phyloP scores from a whole-genome alignment of 2,113 vertebrate genomes.

The Pangasianodon hypophthalmus region DNA sequence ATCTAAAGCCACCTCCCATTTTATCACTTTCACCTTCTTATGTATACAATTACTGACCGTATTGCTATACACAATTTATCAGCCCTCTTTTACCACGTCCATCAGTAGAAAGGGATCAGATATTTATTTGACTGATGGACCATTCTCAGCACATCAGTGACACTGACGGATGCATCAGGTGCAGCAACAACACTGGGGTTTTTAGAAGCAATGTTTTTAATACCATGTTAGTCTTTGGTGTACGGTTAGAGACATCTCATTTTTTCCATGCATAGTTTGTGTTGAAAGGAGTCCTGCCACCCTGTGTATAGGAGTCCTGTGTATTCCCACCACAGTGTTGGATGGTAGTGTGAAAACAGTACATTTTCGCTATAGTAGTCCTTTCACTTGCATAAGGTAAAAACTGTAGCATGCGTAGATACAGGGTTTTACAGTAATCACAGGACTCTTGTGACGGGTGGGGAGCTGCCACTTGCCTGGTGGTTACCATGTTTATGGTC shows the following conservation, averaged over 20 bases:
- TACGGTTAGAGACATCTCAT: background rate
- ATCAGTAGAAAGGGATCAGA: background rate
- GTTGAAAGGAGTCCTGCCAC: background rate
- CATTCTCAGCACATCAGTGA: background rate
- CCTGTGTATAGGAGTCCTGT: background rate
- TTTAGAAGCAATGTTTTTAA: background rate
- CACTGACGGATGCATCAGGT: background rate
- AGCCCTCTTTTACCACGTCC: background rate
- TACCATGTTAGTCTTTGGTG: background rate
- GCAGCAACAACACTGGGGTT: background rate
- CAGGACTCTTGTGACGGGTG: background rate
- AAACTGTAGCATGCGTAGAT: background rate
- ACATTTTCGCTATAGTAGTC: background rate
- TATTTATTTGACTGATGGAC: background rate
- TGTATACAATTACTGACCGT: background rate
- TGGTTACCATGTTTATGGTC: background rate
- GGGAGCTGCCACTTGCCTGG: background rate
- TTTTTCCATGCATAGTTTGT: background rate
- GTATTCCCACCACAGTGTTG: background rate
- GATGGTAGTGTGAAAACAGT: background rate
- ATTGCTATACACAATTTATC: background rate
- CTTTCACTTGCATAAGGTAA: background rate
- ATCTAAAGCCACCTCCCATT: background rate
- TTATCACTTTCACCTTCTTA: background rate
- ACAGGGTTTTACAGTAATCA: background rate